Evolutionary conservation across 1,140 invertebrate genomes (phyloP).

Genomic region (Drosophila arawakana): DNA sequence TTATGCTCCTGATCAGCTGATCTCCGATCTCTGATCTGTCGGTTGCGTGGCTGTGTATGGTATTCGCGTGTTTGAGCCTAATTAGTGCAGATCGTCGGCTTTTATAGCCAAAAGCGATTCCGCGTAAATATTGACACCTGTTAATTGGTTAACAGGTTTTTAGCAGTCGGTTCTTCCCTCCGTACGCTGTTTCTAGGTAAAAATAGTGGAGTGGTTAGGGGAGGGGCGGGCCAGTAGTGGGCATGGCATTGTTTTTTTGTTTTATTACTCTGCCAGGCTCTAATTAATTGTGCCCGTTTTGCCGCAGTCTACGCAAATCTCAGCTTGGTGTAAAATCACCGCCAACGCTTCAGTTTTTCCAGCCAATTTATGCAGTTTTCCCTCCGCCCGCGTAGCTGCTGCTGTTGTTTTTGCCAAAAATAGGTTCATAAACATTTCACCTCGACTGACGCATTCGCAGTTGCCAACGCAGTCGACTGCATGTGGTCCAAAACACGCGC

Average conservation of each 20-base stretch:
- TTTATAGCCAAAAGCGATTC: constrained; percentile 74
- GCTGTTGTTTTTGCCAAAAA: constrained; percentile 45
- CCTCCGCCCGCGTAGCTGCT: background rate
- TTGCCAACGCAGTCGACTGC: constrained; percentile 39
- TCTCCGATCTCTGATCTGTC: constrained; percentile 2
- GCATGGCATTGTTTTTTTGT: constrained; percentile 64
- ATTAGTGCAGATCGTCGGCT: constrained; percentile 71
- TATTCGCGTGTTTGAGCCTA: constrained; percentile 68
- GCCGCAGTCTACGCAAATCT: constrained; percentile 70
- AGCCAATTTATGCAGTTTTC: background rate
- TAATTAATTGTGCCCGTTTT: constrained; percentile 83
- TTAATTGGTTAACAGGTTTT: constrained; percentile 79
- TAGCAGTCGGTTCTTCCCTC: constrained; percentile 15
- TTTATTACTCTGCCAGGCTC: constrained; percentile 48
- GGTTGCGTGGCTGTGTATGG: constrained; percentile 47
- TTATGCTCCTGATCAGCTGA: background rate
- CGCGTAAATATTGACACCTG: constrained; percentile 76
- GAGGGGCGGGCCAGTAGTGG: background rate
- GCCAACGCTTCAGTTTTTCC: background rate
- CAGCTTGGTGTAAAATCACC: constrained; percentile 48
- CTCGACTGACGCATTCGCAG: constrained; percentile 56
- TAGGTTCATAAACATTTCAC: constrained; percentile 67
- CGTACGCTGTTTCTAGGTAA: constrained; percentile 50
- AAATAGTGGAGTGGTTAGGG: background rate
- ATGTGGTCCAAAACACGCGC: constrained; percentile 62